phyloP scores from a whole-genome alignment of 2,113 vertebrate species.

The Pteropus alecto region DNA sequence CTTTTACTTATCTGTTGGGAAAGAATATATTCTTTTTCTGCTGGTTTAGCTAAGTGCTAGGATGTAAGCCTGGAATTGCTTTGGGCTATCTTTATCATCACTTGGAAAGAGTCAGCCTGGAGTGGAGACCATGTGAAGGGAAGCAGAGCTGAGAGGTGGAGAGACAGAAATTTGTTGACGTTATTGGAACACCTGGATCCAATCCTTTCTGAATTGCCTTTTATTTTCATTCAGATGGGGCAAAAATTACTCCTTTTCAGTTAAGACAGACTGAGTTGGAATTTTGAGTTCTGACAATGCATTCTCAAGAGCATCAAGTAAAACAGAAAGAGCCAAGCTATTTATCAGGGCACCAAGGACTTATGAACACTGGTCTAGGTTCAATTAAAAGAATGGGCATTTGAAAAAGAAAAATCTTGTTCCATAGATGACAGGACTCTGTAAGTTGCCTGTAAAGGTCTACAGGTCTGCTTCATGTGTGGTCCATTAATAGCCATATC shows the following conservation, averaged over 20 bases:
- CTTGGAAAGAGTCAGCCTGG: not conserved
- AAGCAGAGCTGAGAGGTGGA: not conserved
- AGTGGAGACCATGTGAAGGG: not conserved
- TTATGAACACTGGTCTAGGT: not conserved
- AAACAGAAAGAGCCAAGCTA: not conserved
- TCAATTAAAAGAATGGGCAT: not conserved
- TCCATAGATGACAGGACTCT: not conserved
- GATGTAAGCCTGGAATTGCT: not conserved
- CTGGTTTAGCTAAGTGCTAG: not conserved
- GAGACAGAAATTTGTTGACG: not conserved
- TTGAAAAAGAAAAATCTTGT: not conserved
- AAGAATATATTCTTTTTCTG: not conserved
- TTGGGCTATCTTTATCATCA: not conserved
- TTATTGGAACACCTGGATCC: not conserved
- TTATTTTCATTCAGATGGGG: not conserved
- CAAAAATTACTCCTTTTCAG: not conserved
- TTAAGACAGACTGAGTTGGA: not conserved
- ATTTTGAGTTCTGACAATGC: not conserved
- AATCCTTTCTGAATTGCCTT: not conserved
- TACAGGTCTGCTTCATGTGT: rapidly evolving
- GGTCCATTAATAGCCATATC: rapidly evolving
- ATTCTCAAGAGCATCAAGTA: not conserved
- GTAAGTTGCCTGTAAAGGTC: not conserved
- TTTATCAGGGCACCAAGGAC: not conserved
- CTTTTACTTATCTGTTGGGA: not conserved